Evolutionary conservation across 1,140 invertebrate species (phyloP), one percentile per base, ranked within the genome.

Genomic region (Sipha flava): DNA sequence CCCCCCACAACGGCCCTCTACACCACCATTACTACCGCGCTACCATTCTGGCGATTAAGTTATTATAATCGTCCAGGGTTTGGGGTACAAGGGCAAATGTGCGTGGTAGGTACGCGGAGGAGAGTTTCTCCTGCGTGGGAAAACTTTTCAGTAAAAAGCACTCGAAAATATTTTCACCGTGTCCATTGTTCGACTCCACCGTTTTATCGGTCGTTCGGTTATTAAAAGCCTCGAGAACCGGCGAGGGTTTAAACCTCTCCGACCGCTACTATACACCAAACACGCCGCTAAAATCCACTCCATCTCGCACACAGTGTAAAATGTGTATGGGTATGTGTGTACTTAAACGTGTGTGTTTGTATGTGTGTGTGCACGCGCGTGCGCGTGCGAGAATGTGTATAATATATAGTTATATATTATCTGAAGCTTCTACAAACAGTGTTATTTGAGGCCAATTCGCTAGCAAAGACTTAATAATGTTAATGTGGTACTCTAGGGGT

Each of bases 131-230:
- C 21, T 14, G 34, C 64, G 64, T 40, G 66, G 40, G 66, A 47
- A 73, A 73, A 52, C 47, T 73, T 73, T 47, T 47, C 43, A 14
- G 29, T 73, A 73, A 73, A 73, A 73, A 49, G 70, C 70, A 31
- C 70, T 73, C 45, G 70, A 49, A 73, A 40, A 75, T 54, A 73
- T 73, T 47, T 73, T 73, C 70, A 73, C 43, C 45, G 45, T 73
- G 43, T 73, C 45, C 70, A 49, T 73, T 73, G 70, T 73, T 73
- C 43, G 21, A 14, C 14, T 14, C 6, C 14, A 14, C 40, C 12
- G 43, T 45, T 43, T 47, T 64, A 64, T 64, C 43, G 40, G 66
- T 16, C 23, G 66, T 70, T 70, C 66, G 66, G 66, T 70, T 70
- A 70, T 70, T 29, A 70, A 70, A 70, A 70, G 64, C 64, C n/a